These are phyloP conservation scores for Autographa gamma DNA, from an alignment of 2,888 invertebrate species.

Conservation along the genomic window DNA sequence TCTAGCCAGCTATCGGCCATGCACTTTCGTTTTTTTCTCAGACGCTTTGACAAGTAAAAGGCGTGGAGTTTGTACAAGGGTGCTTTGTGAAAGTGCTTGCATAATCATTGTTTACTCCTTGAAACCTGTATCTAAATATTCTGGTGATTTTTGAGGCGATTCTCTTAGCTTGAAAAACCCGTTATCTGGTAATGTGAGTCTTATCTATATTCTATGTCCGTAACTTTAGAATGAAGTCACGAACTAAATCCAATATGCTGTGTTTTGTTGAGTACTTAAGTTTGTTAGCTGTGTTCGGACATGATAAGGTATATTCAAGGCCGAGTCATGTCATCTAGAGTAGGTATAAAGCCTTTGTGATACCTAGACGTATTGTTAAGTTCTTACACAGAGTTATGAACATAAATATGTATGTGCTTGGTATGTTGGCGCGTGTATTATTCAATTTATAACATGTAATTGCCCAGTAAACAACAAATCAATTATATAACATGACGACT, in stretches of 20 bases:
- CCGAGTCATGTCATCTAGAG: constrained; percentile 18
- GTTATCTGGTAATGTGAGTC: constrained; percentile 40
- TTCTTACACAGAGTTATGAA: not conserved
- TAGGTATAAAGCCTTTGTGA: constrained; percentile 9
- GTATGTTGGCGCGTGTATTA: not conserved
- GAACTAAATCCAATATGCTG: constrained; percentile 64
- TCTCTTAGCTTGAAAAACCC: constrained; percentile 34
- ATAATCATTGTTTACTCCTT: constrained; percentile 65
- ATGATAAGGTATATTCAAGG: constrained; percentile 44
- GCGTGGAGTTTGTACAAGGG: constrained; percentile 63
- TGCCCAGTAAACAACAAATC: constrained; percentile 5
- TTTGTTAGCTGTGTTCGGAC: constrained; percentile 54
- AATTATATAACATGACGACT: not conserved
- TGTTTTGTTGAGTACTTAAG: constrained; percentile 46
- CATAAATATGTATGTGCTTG: not conserved
- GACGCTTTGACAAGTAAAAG: constrained; percentile 69
- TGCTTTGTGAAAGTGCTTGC: constrained; percentile 72
- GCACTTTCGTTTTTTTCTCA: constrained; percentile 70
- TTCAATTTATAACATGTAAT: constrained; percentile 28
- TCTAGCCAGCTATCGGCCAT: constrained; percentile 62
- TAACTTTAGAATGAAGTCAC: constrained; percentile 75
- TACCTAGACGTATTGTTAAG: not conserved
- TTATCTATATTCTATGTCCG: constrained; percentile 61
- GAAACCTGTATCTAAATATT: constrained; percentile 45
- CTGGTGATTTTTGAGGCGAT: constrained; percentile 24